Conservation (phyloP, 2,797 vertebrate genomes). For the Rhodeus uyekii region DNA sequence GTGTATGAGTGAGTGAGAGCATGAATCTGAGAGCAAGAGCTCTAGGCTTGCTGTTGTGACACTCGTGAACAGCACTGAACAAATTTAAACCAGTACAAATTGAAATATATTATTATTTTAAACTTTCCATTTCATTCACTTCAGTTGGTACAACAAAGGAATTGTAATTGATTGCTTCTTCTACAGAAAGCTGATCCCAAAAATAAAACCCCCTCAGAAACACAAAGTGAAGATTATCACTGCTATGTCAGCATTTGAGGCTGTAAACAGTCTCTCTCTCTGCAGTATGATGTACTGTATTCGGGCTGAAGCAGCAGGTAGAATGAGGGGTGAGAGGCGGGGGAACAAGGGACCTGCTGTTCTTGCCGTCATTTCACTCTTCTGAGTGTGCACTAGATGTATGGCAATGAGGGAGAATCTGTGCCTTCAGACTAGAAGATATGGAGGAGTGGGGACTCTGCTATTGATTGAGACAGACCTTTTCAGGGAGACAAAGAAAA, state of each 20-base stretch:
- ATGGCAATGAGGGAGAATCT: neutral
- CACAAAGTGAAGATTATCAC: neutral
- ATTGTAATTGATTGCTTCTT: too few relatives aligned
- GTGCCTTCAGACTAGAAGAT: conserved; percentile 19
- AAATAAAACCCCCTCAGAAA: neutral
- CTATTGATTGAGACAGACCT: conserved; percentile 23
- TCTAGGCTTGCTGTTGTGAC: too few relatives aligned
- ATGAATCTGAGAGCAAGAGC: too few relatives aligned
- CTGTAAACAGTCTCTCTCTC: neutral
- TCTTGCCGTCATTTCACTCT: conserved; percentile 1
- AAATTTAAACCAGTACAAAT: too few relatives aligned
- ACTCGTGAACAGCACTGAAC: too few relatives aligned
- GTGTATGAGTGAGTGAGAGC: too few relatives aligned
- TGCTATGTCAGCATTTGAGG: neutral
- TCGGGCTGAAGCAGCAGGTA: neutral
- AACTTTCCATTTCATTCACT: too few relatives aligned
- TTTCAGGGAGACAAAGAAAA: conserved; percentile 13
- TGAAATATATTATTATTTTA: too few relatives aligned
- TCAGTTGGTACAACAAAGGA: too few relatives aligned
- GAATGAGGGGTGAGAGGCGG: neutral
- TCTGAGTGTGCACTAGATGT: conserved; percentile 19
- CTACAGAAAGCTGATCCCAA: neutral
- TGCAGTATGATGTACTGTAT: conserved; percentile 14
- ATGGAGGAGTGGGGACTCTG: conserved; percentile 2
- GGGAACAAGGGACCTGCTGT: conserved; percentile 27